These are phyloP conservation scores for Steinernema carpocapsae DNA, from an alignment of 2,888 invertebrate species.

Conservation along the genomic window DNA sequence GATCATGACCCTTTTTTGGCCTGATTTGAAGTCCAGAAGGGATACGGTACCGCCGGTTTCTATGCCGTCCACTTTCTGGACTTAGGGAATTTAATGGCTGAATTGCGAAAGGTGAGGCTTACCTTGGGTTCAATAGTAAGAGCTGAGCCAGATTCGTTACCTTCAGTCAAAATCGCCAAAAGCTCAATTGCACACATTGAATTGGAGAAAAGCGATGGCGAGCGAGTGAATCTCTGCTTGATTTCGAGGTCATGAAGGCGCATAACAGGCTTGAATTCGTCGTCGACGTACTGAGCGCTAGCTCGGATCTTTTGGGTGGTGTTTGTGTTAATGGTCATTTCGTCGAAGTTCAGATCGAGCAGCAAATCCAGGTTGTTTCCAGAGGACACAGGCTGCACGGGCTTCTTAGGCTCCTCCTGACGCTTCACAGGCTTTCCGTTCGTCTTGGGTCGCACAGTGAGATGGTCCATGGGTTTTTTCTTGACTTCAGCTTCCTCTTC, in stretches of 20 bases:
- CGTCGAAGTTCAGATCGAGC: slow-evolving; percentile 18
- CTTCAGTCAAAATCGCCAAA: slow-evolving; percentile 36
- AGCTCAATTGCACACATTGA: slow-evolving; percentile 53
- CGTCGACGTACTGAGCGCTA: slow-evolving; percentile 27
- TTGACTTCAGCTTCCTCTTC: slow-evolving; percentile 39
- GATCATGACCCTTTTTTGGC: slow-evolving; percentile 38
- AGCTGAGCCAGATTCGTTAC: slow-evolving; percentile 6
- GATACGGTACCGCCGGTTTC: slow-evolving; percentile 30
- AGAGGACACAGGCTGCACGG: neutral
- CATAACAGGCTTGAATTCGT: neutral
- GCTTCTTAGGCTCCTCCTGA: neutral
- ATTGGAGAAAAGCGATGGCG: slow-evolving; percentile 51
- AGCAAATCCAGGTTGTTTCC: slow-evolving; percentile 10
- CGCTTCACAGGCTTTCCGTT: slow-evolving; percentile 37
- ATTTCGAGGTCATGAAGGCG: slow-evolving; percentile 33
- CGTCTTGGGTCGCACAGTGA: slow-evolving; percentile 13
- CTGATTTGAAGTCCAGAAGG: slow-evolving; percentile 37
- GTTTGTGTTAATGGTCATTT: slow-evolving; percentile 19
- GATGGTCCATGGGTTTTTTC: neutral
- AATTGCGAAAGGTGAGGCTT: slow-evolving; percentile 36
- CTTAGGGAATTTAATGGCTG: slow-evolving; percentile 13
- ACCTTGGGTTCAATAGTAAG: slow-evolving; percentile 12
- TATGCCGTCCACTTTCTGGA: slow-evolving; percentile 21
- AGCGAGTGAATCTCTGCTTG: slow-evolving; percentile 43
- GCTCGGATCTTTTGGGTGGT: neutral